Conservation (phyloP, 2,113 vertebrate genomes). For the Pitta sordida region DNA sequence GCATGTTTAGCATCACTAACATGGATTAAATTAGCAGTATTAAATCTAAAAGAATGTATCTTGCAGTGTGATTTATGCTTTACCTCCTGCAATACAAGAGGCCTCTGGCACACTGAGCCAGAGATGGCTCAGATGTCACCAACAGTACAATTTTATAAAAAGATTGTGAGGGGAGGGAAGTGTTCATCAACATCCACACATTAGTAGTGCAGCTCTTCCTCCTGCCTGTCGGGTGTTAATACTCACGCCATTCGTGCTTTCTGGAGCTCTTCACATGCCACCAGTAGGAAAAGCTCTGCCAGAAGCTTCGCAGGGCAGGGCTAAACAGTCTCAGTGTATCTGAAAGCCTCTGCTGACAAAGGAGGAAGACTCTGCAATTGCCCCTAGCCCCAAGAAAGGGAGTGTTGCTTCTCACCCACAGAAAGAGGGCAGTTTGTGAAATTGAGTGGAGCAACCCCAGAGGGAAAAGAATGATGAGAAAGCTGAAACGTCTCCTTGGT, state of each 20-base stretch:
- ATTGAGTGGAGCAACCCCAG: background rate
- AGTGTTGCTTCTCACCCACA: background rate
- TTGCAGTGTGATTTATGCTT: background rate
- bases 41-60: background rate
- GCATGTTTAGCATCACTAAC: background rate
- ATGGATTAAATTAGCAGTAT: background rate
- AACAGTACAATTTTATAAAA: background rate
- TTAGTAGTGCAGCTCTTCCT: background rate
- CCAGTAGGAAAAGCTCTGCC: background rate
- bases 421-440: background rate
- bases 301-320: background rate
- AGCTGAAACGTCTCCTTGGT: background rate
- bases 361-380: background rate
- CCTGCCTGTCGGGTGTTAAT: background rate
- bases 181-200: background rate
- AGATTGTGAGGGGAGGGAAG: background rate
- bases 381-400: background rate
- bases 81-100: background rate
- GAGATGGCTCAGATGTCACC: background rate
- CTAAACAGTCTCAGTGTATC: conserved; percentile 6
- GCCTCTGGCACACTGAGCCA: background rate
- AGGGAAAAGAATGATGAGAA: background rate
- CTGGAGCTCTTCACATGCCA: background rate
- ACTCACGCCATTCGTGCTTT: background rate
- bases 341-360: conserved; percentile 23